A percentile compares a stretch with the other conserved stretches of the same genome.
phyloP scores from a whole-genome alignment of 2,888 invertebrate species.

The Sinohyriopsis cumingii region DNA sequence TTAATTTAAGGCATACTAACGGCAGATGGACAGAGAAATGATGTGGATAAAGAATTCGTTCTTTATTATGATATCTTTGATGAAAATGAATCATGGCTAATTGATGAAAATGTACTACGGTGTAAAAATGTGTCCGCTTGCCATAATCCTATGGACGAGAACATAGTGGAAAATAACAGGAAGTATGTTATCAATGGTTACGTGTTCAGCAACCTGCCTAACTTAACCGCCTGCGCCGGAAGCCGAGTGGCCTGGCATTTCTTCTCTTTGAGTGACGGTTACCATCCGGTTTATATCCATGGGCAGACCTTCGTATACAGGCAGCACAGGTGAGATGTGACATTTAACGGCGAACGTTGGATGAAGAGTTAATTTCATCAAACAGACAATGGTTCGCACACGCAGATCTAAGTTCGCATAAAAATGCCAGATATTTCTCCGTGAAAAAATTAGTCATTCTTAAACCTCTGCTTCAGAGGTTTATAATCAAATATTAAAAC shows the following conservation, averaged over 20 bases:
- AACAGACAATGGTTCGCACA: too few species aligned
- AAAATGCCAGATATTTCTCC: too few species aligned
- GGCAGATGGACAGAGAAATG: slow-evolving; percentile 31
- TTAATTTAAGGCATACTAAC: slow-evolving; percentile 28
- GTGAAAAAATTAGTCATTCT: too few species aligned
- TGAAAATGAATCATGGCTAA: slow-evolving; percentile 46
- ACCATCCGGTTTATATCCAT: slow-evolving; percentile 37
- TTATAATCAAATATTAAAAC: too few species aligned
- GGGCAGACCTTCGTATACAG: slow-evolving; percentile 39
- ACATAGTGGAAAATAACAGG: slow-evolving; percentile 30
- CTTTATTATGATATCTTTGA: slow-evolving; percentile 47
- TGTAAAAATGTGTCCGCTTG: slow-evolving; percentile 40
- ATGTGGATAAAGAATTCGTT: slow-evolving; percentile 48
- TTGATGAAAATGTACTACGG: slow-evolving; percentile 39
- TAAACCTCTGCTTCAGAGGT: too few species aligned
- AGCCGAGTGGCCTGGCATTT: slow-evolving; percentile 43
- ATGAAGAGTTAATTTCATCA: too few species aligned
- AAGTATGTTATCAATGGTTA: slow-evolving; percentile 40
- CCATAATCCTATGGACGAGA: slow-evolving; percentile 22
- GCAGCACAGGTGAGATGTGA: slow-evolving; percentile 23
- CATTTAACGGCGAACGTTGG: too few species aligned
- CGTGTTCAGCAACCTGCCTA: slow-evolving; percentile 45
- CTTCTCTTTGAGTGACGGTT: slow-evolving; percentile 34
- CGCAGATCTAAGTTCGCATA: too few species aligned
- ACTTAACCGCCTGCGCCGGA: slow-evolving; percentile 39